Evolutionary conservation across 23 tunicate genomes (phyloP), one percentile per base, ranked within the genome.

Genomic region (Phallusia fumigata): DNA sequence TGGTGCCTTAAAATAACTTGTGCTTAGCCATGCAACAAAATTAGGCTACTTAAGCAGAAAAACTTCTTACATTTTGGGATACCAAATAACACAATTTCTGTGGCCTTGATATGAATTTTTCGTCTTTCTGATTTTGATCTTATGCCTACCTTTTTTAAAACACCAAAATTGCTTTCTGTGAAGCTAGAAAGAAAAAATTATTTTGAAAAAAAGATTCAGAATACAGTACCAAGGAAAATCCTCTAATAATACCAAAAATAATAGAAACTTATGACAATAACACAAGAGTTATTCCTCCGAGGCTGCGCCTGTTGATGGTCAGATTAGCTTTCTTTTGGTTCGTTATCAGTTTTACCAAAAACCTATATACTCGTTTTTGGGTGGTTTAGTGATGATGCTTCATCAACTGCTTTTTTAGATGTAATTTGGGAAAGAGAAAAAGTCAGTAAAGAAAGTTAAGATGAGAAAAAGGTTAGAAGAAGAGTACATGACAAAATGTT

Each of bases 21-120:
- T 40, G 47, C 47, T 40, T 40, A 6, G 69, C 69, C 69, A 58
- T 58, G 69, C 69, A 58, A 58, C 69, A 58, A 58, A 58, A 21
- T 21, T 58, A 58, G 3, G 13, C 69, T 58, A 21, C 28, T 58
- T 21, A 22, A 58, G 28, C 69, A 58, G 16, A 40, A 40, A 5
- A 24, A n/a, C n/a, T 2, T 45, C 97, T 87, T 87, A 92, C 97
- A 86, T 74, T 87, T 87, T 19, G 96, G 83, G 31, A 85, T 85
- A 22, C 97, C 97, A 75, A 92, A 92, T 16, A 92, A 74, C 8
- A 95, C 88, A 47, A 86, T 36, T 74, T 88, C 94, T 72, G 84
- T 89, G 22, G 90, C 85, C 19, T 83, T 86, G 34, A 89, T 82
- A 31, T 78, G 84, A 31, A 86, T 31, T 81, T 89, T 89, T 76